Percentiles rank a stretch among this genome's conserved stretches.
These are phyloP conservation scores for Vidua macroura DNA, from an alignment of 2,113 vertebrate species.

Conservation along the genomic window DNA sequence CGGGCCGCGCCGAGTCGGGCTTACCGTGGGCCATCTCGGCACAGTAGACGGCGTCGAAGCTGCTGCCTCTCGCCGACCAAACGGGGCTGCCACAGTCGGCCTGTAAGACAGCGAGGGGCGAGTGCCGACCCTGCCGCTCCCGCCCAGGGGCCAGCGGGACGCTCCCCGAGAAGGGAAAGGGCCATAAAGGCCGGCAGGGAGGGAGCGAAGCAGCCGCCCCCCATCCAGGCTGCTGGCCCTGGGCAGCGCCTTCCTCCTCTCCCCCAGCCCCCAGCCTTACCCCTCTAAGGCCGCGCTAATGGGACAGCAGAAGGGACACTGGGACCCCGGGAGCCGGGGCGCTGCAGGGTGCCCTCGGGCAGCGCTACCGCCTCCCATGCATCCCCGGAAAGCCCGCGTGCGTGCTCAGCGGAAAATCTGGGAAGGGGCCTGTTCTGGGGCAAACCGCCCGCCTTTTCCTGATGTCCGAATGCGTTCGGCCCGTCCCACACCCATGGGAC, in stretches of 20 bases:
- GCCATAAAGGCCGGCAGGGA: conserved; percentile 77
- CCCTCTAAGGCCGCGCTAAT: background rate
- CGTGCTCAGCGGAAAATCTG: background rate
- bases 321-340: background rate
- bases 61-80: conserved; percentile 84
- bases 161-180: conserved; percentile 42
- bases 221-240: conserved; percentile 53
- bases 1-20: background rate
- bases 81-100: conserved; percentile 85
- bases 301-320: no score
- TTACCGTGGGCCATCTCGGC: conserved; percentile 84
- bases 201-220: conserved; percentile 30
- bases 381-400: background rate
- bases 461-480: background rate
- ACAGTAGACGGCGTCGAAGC: conserved; percentile 80
- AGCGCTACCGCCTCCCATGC: background rate
- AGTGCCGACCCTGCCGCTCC: conserved; percentile 39
- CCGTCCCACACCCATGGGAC: background rate
- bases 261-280: background rate
- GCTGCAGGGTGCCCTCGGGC: background rate
- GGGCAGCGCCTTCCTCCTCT: background rate
- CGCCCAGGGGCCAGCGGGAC: background rate
- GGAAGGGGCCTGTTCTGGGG: background rate
- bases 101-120: conserved; percentile 72
- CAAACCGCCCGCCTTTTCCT: background rate